A percentile compares a stretch with the other conserved stretches of the same genome.
These are phyloP conservation scores for Callosobruchus maculatus DNA, from an alignment of 2,888 invertebrate species.

Conservation along the genomic window DNA sequence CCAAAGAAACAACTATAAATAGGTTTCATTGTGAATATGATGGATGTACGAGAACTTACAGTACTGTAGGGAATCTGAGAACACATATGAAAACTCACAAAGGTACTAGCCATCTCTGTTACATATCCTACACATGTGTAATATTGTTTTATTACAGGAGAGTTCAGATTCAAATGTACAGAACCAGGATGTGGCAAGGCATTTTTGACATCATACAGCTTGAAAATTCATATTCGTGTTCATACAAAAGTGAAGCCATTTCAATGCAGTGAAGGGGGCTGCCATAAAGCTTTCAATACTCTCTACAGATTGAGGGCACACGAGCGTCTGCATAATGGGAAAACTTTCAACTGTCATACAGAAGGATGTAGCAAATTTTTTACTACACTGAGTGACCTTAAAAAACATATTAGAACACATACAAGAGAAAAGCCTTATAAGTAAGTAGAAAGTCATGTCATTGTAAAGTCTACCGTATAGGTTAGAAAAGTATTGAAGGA, in stretches of 20 bases:
- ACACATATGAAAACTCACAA: conserved; percentile 95
- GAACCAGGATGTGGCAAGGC: conserved; percentile 87
- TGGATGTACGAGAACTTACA: conserved; percentile 84
- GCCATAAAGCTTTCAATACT: conserved; percentile 92
- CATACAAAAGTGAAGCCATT: conserved; percentile 93
- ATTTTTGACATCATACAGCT: conserved; percentile 90
- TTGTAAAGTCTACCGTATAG: no score
- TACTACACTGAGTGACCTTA: conserved; percentile 89
- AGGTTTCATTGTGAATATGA: conserved; percentile 86
- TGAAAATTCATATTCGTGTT: conserved; percentile 90
- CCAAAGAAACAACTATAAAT: conserved; percentile 55
- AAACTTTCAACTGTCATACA: conserved; percentile 88
- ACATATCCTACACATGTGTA: neutral
- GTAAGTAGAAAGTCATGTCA: conserved; percentile 54
- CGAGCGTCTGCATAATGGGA: conserved; percentile 87
- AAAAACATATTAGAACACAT: conserved; percentile 90
- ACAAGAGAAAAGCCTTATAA: conserved; percentile 88
- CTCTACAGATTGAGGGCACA: conserved; percentile 90
- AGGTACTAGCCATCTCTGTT: conserved; percentile 55
- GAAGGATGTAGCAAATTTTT: conserved; percentile 85
- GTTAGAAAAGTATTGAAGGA: no score
- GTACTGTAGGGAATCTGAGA: conserved; percentile 88
- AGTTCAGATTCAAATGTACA: conserved; percentile 89
- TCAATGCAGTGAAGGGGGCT: conserved; percentile 75
- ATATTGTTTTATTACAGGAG: conserved; percentile 61